Conservation (phyloP, 2,888 invertebrate genomes). For the Andrena fulva region DNA sequence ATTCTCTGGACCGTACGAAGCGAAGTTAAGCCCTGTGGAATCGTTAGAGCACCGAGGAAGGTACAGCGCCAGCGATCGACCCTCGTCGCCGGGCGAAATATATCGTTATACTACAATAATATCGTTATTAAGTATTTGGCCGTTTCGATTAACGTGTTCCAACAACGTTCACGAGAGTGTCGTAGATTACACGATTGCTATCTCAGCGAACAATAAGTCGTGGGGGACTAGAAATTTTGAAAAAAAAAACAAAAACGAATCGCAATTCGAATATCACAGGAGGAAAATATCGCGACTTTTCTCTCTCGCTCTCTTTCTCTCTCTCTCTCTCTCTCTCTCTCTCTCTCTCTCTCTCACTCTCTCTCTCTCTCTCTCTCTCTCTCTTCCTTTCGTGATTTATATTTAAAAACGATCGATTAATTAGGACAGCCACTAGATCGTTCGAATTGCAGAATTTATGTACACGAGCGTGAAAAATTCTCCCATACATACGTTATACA, state of each 20-base stretch:
- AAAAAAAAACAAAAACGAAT: conserved; percentile 64
- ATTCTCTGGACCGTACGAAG: background rate
- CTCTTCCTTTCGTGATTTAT: conserved; percentile 25
- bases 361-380: conserved; percentile 20
- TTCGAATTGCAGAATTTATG: conserved; percentile 54
- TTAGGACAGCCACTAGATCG: conserved; percentile 53
- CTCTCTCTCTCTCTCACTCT: conserved; percentile 1
- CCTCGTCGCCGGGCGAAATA: conserved; percentile 21
- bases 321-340: conserved; percentile 16
- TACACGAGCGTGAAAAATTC: conserved; percentile 50
- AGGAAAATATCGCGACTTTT: conserved; percentile 61
- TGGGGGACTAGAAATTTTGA: conserved; percentile 82
- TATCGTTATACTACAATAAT: conserved; percentile 56
- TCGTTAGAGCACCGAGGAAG: background rate
- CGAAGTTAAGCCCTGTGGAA: background rate
- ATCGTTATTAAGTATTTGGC: conserved; percentile 75
- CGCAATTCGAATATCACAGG: conserved; percentile 61
- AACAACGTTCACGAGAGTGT: conserved; percentile 63
- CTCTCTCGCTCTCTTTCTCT: conserved; percentile 15
- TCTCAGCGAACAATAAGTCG: conserved; percentile 71
- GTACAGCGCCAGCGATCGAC: conserved; percentile 46
- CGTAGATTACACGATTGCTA: conserved; percentile 48
- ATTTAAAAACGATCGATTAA: conserved; percentile 36
- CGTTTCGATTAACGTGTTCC: conserved; percentile 72
- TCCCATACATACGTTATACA: conserved; percentile 43